Conservation (phyloP, 2,113 vertebrate species). For the Onychostoma macrolepis region DNA sequence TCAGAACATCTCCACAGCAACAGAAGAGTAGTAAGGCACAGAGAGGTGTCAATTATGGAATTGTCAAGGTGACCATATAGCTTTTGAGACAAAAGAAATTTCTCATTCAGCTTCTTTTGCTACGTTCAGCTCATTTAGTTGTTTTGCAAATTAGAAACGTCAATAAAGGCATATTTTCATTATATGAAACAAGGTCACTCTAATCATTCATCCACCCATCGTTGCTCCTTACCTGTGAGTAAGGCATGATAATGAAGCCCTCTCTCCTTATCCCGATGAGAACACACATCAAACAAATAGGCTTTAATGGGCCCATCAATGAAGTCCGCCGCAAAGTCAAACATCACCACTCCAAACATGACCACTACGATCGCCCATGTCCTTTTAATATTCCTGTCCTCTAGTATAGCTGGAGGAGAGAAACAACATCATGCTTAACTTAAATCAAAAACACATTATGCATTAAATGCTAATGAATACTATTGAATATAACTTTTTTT, state of each 20-base stretch:
- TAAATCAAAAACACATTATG: slow-evolving; percentile 12
- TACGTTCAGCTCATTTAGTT: not conserved
- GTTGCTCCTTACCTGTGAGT: slow-evolving; percentile 85
- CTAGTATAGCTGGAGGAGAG: slow-evolving; percentile 69
- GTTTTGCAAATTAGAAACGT: not conserved
- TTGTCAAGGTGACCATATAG: not conserved
- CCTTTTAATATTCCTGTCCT: slow-evolving; percentile 63
- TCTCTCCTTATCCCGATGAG: slow-evolving; percentile 90
- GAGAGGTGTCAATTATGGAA: not conserved
- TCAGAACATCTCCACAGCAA: not conserved
- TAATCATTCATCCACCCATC: not conserved
- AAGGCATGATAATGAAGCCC: slow-evolving; percentile 96
- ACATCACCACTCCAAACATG: slow-evolving; percentile 94
- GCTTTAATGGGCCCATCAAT: slow-evolving; percentile 98
- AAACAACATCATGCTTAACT: not conserved
- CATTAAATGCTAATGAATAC: not conserved
- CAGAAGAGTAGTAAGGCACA: not conserved
- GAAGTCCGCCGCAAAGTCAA: slow-evolving; percentile 98
- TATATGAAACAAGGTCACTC: not conserved
- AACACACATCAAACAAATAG: slow-evolving; percentile 97
- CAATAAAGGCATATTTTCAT: not conserved
- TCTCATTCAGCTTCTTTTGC: not conserved
- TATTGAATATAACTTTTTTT: not conserved
- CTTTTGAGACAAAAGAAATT: not conserved
- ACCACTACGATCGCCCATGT: slow-evolving; percentile 87